Base-by-base conservation (phyloP, 2,113 vertebrate genomes). In the Glaucidium brasilianum region DNA sequence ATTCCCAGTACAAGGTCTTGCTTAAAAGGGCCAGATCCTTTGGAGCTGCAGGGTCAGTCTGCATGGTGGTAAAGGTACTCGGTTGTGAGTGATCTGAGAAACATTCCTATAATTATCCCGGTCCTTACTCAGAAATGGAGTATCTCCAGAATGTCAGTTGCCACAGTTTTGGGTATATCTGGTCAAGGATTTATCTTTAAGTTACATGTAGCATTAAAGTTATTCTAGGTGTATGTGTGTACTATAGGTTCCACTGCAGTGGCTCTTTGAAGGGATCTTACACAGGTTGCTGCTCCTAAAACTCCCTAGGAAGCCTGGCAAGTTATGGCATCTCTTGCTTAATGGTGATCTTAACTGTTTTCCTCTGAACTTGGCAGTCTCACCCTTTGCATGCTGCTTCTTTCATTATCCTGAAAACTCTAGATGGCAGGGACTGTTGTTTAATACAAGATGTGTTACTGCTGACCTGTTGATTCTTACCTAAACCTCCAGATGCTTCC, bases 161-260 rank as follows among this genome's bases (percentile, higher is more conserved):
- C 30, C 15, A 4, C 52, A 49, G 12, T 39, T 81, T 78, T 87
- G 69, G n/a, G 9, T 62, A 4, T 58, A 27, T 58, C 55, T 86
- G 34, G 29, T 68, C 30, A 39, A 21, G 6, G 64, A 56, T 60
- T 52, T 60, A 26, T 26, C 69, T 75, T 21, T 26, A 47, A 82
- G 49, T 67, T 79, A 14, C 9, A 7, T 0, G 2, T 23, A 34
- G 35, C 2, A 0, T 62, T 67, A 43, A 34, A 34, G 26, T 80
- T 34, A 34, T 21, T 52, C 21, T 9, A 20, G 69, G 25, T 76
- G 2, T n/a, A 1, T 2, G 2, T 25, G 22, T 19, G 23, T 58
- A 22, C 16, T 14, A 4, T 6, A 26, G 49, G 32, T 73, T 41
- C 23, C 13, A 4, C 62, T 85, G 35, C 63, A 88, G 41, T 59